These are phyloP conservation scores for Drosophila tsacasi DNA, from an alignment of 1,140 invertebrate species.

Conservation along the genomic window DNA sequence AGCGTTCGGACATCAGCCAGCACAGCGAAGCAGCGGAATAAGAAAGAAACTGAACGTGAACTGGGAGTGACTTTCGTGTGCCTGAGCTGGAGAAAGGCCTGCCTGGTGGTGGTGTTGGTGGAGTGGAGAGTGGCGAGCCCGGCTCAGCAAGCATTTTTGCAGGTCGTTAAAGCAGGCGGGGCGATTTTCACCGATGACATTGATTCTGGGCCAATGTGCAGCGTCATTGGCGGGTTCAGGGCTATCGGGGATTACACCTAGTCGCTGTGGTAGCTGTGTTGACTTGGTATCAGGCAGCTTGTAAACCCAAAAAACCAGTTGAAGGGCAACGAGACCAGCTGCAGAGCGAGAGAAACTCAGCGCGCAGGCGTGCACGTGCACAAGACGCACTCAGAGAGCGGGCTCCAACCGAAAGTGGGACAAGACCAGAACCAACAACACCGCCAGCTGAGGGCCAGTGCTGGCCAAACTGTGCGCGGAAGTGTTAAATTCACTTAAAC, in stretches of 20 bases:
- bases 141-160: slow-evolving; percentile 37
- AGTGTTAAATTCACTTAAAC: slow-evolving; percentile 35
- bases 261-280: not conserved
- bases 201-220: slow-evolving; percentile 55
- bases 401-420: slow-evolving; percentile 47
- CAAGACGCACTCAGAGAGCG: slow-evolving; percentile 50
- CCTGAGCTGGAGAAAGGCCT: slow-evolving; percentile 68
- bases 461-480: slow-evolving; percentile 57
- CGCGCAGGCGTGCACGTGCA: slow-evolving; percentile 60
- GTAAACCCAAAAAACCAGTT: slow-evolving; percentile 48
- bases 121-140: not conserved
- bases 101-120: slow-evolving; percentile 4
- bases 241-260: slow-evolving; percentile 51
- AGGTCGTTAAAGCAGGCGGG: slow-evolving; percentile 19
- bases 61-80: slow-evolving; percentile 69
- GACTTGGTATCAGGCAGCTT: not conserved
- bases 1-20: slow-evolving; percentile 64
- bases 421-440: slow-evolving; percentile 60
- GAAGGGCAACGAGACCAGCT: slow-evolving; percentile 54
- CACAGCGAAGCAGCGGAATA: slow-evolving; percentile 1
- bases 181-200: slow-evolving; percentile 63
- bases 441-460: slow-evolving; percentile 9
- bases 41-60: slow-evolving; percentile 36
- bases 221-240: slow-evolving; percentile 52
- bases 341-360: slow-evolving; percentile 24